phyloP scores from a whole-genome alignment of 2,113 vertebrate genomes.

The Leptodactylus fuscus region DNA sequence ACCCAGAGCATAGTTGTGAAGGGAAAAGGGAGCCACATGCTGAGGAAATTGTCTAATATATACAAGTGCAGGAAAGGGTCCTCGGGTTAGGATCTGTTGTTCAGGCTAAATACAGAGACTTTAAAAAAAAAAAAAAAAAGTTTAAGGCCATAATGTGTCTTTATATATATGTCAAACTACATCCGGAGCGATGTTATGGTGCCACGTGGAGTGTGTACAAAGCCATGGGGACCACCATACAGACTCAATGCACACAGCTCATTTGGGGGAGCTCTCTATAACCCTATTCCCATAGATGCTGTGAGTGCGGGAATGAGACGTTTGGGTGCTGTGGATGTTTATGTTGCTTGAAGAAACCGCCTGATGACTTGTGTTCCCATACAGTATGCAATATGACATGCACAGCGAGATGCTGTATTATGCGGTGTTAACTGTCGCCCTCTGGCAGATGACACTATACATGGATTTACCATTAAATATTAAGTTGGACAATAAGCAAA shows the following conservation, averaged over 20 bases:
- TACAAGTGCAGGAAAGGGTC: no score
- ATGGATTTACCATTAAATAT: conserved; percentile 21
- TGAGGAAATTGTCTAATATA: no score
- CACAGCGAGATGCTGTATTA: neutral
- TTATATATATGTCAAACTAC: no score
- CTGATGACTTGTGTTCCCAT: conserved; percentile 16
- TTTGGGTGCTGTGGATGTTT: neutral
- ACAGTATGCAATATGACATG: neutral
- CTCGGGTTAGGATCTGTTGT: no score
- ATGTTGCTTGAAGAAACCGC: neutral
- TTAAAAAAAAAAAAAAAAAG: no score
- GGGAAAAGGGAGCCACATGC: no score
- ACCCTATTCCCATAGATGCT: neutral
- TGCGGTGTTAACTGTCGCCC: neutral
- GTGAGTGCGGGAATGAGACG: neutral
- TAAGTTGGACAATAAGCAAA: conserved; percentile 10
- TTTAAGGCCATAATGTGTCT: no score
- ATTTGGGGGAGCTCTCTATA: no score
- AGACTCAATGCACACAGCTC: neutral
- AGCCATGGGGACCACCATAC: neutral
- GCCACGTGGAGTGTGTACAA: neutral
- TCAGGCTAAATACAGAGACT: no score
- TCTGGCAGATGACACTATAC: conserved; percentile 2
- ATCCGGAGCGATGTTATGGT: no score
- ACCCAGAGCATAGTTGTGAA: no score